A percentile compares a stretch with the other conserved stretches of the same genome.
These are phyloP conservation scores for Chironex yamaguchii DNA, from an alignment of 30 jellyfish, hydroid and myxozoan genomes.

Conservation along the genomic window DNA sequence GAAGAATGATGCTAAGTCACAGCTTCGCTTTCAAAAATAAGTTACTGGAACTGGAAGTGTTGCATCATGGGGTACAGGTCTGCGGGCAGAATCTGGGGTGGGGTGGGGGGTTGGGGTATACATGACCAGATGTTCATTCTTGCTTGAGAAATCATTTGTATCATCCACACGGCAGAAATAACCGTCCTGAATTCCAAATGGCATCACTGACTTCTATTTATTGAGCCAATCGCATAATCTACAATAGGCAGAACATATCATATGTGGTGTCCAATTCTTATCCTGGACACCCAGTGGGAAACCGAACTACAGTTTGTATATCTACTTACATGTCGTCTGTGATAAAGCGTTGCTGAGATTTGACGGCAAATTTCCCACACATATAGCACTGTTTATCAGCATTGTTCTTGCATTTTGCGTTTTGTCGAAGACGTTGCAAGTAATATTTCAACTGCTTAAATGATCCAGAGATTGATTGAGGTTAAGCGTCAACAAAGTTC, in stretches of 20 bases:
- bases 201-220: constrained; percentile 20
- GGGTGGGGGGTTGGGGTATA: too few relatives aligned
- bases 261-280: constrained; percentile 27
- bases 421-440: constrained; percentile 1
- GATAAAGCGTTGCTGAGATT: constrained; percentile 12
- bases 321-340: not conserved
- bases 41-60: constrained; percentile 30
- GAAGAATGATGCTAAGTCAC: constrained; percentile 44
- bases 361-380: constrained; percentile 10
- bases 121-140: constrained; percentile 14
- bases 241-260: constrained; percentile 26
- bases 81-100: constrained; percentile 14
- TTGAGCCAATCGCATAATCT: constrained; percentile 22
- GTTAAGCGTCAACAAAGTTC: constrained; percentile 1
- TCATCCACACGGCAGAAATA: constrained; percentile 1
- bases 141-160: constrained; percentile 21
- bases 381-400: constrained; percentile 9
- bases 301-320: constrained; percentile 1
- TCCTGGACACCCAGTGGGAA: constrained; percentile 15
- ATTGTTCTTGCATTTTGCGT: constrained; percentile 27
- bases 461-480: constrained; percentile 14
- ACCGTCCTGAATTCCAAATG: constrained; percentile 14
- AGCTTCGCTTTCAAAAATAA: constrained; percentile 2
- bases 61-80: constrained; percentile 23
- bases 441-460: not conserved